These are phyloP conservation scores for Morus bassanus DNA, from an alignment of 2,797 vertebrate species.

Conservation along the genomic window DNA sequence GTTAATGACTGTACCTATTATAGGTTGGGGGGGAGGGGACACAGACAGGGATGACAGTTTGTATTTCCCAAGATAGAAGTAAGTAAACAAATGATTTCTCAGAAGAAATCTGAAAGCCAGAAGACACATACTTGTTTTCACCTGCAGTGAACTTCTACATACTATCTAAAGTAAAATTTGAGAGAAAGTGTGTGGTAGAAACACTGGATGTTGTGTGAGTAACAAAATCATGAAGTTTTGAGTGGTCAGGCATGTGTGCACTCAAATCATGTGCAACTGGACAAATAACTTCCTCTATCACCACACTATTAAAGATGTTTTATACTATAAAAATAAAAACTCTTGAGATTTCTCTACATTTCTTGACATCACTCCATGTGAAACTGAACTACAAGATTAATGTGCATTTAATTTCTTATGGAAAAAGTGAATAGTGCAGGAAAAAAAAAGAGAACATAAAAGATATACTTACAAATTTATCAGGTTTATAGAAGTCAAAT, in stretches of 20 bases:
- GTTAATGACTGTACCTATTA: neutral
- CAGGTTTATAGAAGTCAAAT: neutral
- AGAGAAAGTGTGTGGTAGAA: neutral
- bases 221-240: neutral
- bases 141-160: neutral
- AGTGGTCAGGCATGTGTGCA: neutral
- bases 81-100: neutral
- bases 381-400: neutral
- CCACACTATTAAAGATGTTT: neutral
- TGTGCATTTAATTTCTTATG: neutral
- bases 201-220: neutral
- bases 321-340: neutral
- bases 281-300: neutral
- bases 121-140: neutral
- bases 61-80: neutral
- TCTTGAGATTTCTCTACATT: neutral
- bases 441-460: neutral
- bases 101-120: neutral
- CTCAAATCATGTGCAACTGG: neutral
- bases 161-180: neutral
- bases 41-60: neutral
- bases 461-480: neutral
- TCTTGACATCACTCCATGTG: neutral
- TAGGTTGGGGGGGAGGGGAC: accelerated
- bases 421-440: neutral